Evolutionary conservation across 1,140 invertebrate genomes (phyloP).

Genomic region (Drosophila subpulchrella): DNA sequence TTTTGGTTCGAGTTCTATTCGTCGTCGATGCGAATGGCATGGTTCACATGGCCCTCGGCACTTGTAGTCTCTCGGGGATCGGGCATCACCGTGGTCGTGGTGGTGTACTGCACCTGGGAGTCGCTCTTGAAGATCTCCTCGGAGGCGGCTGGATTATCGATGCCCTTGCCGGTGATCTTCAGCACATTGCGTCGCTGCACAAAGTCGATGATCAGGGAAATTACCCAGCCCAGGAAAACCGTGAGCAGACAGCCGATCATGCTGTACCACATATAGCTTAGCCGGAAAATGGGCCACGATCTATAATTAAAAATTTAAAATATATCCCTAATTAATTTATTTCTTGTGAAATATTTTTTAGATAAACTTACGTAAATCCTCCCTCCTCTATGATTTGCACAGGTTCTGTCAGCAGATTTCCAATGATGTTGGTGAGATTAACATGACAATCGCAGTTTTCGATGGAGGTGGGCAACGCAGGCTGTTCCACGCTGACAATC

Average conservation of each 20-base stretch:
- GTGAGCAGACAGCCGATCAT: slow-evolving; percentile 90
- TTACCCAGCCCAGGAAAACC: slow-evolving; percentile 88
- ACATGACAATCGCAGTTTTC: slow-evolving; percentile 84
- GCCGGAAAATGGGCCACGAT: slow-evolving; percentile 87
- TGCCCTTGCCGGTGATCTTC: slow-evolving; percentile 85
- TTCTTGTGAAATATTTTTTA: background rate
- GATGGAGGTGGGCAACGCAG: slow-evolving; percentile 82
- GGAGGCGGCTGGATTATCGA: slow-evolving; percentile 59
- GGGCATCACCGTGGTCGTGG: slow-evolving; percentile 8
- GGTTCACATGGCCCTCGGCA: slow-evolving; percentile 66
- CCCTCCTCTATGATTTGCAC: slow-evolving; percentile 10
- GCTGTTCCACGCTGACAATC: slow-evolving; percentile 84
- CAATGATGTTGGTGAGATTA: slow-evolving; percentile 77
- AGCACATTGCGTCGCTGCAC: slow-evolving; percentile 71
- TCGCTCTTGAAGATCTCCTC: slow-evolving; percentile 63
- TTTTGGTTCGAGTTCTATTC: slow-evolving; percentile 44
- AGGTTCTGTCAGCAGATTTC: slow-evolving; percentile 44
- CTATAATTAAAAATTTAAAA: slow-evolving; percentile 28
- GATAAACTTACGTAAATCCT: slow-evolving; percentile 69
- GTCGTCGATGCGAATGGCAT: slow-evolving; percentile 74
- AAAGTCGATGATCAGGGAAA: slow-evolving; percentile 89
- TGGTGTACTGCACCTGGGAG: slow-evolving; percentile 41
- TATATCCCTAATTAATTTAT: background rate
- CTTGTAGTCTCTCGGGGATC: slow-evolving; percentile 20
- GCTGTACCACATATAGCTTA: slow-evolving; percentile 90